Evolutionary conservation across 2,888 invertebrate genomes (phyloP).

Genomic region (Drosophila borealis): DNA sequence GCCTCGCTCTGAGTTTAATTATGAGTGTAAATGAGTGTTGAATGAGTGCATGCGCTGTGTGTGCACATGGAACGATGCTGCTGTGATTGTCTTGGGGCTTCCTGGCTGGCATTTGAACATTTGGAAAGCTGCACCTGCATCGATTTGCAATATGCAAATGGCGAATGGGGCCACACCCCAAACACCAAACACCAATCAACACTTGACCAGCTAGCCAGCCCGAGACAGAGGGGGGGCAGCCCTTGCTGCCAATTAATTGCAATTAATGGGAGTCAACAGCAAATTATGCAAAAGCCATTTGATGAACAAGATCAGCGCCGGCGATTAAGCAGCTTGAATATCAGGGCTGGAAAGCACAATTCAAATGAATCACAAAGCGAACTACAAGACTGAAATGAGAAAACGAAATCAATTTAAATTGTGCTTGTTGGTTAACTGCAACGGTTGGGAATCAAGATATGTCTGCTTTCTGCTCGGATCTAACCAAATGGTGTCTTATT

Average conservation of each 20-base stretch:
- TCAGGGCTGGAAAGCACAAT: constrained; percentile 47
- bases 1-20: constrained; percentile 10
- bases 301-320: constrained; percentile 69
- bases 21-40: constrained; percentile 25
- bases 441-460: no score
- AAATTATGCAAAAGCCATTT: constrained; percentile 71
- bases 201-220: constrained; percentile 47
- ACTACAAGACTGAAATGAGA: not conserved
- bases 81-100: constrained; percentile 33
- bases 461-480: no score
- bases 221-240: constrained; percentile 28
- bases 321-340: constrained; percentile 43
- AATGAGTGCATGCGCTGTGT: constrained; percentile 3
- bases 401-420: no score
- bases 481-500: no score
- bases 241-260: constrained; percentile 75
- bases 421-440: no score
- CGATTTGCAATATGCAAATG: constrained; percentile 64
- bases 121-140: constrained; percentile 66
- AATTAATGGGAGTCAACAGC: constrained; percentile 60
- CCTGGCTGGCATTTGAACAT: constrained; percentile 26
- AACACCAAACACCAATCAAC: constrained; percentile 67
- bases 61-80: constrained; percentile 3
- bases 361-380: constrained; percentile 13
- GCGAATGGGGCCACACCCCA: constrained; percentile 62